A percentile compares a stretch with the other conserved stretches of the same genome.
These are phyloP conservation scores for Cataglyphis altisquamis DNA, from an alignment of 2,888 invertebrate species.

Conservation along the genomic window DNA sequence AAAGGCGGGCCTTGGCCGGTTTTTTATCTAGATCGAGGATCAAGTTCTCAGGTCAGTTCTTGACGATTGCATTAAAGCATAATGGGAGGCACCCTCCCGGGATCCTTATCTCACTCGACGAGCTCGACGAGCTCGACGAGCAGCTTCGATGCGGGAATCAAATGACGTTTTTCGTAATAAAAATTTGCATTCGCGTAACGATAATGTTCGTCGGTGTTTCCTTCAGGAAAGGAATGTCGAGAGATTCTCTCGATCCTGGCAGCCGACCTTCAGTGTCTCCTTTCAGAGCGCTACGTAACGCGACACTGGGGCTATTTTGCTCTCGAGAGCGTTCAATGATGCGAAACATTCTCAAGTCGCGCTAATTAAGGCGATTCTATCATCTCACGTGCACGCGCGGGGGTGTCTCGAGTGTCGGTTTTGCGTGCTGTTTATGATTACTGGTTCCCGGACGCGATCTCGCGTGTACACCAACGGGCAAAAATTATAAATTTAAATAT, in stretches of 20 bases:
- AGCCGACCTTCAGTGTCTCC: conserved; percentile 51
- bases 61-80: conserved; percentile 27
- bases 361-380: conserved; percentile 66
- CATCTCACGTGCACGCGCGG: conserved; percentile 25
- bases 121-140: not conserved
- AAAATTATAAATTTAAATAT: conserved; percentile 56
- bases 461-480: not conserved
- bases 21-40: conserved; percentile 65
- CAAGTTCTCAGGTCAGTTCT: conserved; percentile 58
- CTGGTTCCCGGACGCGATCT: not conserved
- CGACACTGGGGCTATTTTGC: conserved; percentile 48
- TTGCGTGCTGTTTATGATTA: conserved; percentile 13
- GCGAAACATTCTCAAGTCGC: not conserved
- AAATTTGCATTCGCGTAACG: conserved; percentile 36
- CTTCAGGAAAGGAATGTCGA: conserved; percentile 41
- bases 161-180: conserved; percentile 32
- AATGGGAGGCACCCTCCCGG: conserved; percentile 17
- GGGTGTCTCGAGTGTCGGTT: conserved; percentile 31
- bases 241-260: conserved; percentile 47
- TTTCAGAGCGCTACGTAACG: conserved; percentile 46
- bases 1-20: conserved; percentile 61
- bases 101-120: conserved; percentile 34
- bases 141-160: conserved; percentile 15
- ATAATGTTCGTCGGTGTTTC: conserved; percentile 44
- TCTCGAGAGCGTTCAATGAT: conserved; percentile 16